These are phyloP conservation scores for Alethe castanea DNA, from an alignment of 2,113 vertebrate species.

Conservation along the genomic window DNA sequence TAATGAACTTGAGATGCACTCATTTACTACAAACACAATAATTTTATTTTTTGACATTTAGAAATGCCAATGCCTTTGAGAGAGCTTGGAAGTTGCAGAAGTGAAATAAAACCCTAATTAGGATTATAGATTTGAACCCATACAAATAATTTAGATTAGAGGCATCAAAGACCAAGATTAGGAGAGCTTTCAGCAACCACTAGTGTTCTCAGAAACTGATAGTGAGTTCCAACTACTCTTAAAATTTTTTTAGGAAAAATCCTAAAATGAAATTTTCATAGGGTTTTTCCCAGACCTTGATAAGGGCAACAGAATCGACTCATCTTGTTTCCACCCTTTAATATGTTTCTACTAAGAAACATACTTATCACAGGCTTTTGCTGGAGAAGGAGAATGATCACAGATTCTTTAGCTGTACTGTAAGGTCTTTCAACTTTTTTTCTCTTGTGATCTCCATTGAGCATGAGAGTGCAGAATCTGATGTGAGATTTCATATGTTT, in stretches of 20 bases:
- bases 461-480: background rate
- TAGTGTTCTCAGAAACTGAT: background rate
- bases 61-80: background rate
- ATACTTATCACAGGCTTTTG: background rate
- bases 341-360: background rate
- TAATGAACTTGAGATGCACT: background rate
- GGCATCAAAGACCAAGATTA: background rate
- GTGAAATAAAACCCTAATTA: background rate
- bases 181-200: background rate
- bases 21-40: background rate
- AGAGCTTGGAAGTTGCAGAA: background rate
- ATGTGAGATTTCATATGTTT: background rate
- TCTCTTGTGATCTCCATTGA: background rate
- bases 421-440: background rate
- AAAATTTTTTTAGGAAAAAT: background rate
- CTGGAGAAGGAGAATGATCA: background rate
- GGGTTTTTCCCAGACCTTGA: background rate
- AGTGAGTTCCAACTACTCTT: background rate
- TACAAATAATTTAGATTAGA: background rate
- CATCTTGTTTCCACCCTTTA: background rate
- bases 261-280: background rate
- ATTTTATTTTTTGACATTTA: background rate
- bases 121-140: background rate
- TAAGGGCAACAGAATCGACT: background rate
- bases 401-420: accelerated